Percentiles rank a stretch among this genome's conserved stretches.
Conservation (phyloP, 2,888 invertebrate species). For the Uropetala carovei region DNA sequence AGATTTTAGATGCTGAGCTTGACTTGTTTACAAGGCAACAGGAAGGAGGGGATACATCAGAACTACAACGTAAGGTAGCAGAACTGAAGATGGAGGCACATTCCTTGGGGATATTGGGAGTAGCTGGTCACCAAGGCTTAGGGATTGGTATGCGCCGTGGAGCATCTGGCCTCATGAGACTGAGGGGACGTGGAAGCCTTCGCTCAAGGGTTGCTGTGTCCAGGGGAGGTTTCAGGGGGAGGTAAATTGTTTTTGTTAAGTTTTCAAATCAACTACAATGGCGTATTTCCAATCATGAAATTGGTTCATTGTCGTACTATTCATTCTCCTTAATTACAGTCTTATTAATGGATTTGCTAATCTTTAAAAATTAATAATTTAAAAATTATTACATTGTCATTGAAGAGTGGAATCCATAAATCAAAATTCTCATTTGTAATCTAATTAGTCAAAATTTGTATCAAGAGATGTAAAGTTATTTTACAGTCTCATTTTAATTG, state of each 20-base stretch:
- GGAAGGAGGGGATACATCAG: conserved; percentile 91
- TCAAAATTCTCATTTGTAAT: too few species aligned
- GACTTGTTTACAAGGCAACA: conserved; percentile 93
- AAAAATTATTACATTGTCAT: too few species aligned
- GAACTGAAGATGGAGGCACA: conserved; percentile 80
- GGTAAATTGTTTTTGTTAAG: conserved; percentile 54
- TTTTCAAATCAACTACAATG: too few species aligned
- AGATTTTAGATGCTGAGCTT: conserved; percentile 92
- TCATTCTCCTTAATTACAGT: not conserved
- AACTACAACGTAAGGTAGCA: conserved; percentile 85
- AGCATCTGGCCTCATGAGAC: conserved; percentile 68
- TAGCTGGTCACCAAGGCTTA: conserved; percentile 68
- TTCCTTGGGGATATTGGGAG: conserved; percentile 71
- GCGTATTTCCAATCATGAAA: too few species aligned
- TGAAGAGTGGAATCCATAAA: too few species aligned
- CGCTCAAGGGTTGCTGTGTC: conserved; percentile 51
- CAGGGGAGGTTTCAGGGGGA: conserved; percentile 65
- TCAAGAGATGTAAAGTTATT: too few species aligned
- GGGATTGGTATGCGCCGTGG: conserved; percentile 70
- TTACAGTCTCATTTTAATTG: too few species aligned
- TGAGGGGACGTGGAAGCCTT: conserved; percentile 69
- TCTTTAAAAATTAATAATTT: too few species aligned
- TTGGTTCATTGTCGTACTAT: not conserved
- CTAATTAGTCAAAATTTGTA: too few species aligned
- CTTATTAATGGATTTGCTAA: too few species aligned